phyloP scores from a whole-genome alignment of 1,140 invertebrate species.

The Drosophila bipectinata region DNA sequence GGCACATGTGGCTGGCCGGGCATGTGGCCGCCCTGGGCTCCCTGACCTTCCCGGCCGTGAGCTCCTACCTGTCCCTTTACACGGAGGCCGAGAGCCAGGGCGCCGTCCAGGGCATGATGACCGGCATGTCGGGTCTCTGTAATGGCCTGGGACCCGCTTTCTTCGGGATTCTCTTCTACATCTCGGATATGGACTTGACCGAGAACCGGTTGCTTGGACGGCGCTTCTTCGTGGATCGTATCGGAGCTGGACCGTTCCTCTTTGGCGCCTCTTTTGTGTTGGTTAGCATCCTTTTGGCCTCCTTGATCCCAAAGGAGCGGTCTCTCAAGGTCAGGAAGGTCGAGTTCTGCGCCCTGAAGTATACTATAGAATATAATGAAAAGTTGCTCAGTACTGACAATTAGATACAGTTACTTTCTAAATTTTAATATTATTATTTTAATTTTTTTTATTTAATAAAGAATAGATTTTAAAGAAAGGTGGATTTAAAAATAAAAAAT shows the following conservation, averaged over 20 bases:
- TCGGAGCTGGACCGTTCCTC: conserved; percentile 99
- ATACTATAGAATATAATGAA: conserved; percentile 11
- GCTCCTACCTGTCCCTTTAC: conserved; percentile 98
- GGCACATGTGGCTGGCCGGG: conserved; percentile 99
- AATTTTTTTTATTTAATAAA: not conserved
- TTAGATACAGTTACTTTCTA: not conserved
- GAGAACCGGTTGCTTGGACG: conserved; percentile 84
- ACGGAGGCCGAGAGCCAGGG: conserved; percentile 98
- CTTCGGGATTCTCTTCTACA: conserved; percentile 99
- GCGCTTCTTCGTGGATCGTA: conserved; percentile 80
- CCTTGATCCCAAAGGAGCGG: conserved; percentile 92
- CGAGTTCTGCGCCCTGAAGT: conserved; percentile 3
- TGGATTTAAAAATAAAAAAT: too few relatives aligned
- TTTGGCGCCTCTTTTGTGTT: conserved; percentile 98
- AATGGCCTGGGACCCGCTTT: conserved; percentile 96
- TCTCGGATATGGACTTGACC: conserved; percentile 98
- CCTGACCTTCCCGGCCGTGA: conserved; percentile 99
- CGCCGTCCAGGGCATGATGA: conserved; percentile 99
- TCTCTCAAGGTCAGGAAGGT: not conserved
- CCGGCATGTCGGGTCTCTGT: conserved; percentile 97
- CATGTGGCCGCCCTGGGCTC: conserved; percentile 96
- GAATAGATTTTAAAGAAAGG: not conserved
- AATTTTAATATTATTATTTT: not conserved
- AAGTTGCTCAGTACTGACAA: not conserved
- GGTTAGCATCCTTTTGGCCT: conserved; percentile 95